Evolutionary conservation across 2,113 vertebrate species (phyloP).

Genomic region (Ailuropoda melanoleuca): DNA sequence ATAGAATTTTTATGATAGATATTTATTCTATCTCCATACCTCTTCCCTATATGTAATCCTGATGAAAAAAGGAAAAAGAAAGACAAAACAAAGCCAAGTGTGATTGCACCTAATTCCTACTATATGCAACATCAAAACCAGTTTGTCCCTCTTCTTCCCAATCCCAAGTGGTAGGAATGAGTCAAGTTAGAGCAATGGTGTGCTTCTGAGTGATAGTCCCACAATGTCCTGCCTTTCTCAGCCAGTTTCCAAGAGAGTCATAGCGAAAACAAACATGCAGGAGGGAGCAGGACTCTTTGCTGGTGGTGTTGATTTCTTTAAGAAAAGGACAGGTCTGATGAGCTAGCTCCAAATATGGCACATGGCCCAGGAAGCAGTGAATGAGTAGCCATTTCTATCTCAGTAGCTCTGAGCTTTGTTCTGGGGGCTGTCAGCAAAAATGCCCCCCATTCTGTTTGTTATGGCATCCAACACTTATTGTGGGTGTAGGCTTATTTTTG

Average conservation of each 20-base stretch:
- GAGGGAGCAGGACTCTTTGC: background rate
- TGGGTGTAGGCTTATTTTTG: background rate
- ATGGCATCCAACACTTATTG: background rate
- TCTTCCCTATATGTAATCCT: background rate
- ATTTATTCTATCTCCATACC: background rate
- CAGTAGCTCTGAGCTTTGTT: background rate
- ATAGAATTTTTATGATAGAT: background rate
- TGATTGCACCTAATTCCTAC: background rate
- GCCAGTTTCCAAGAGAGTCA: background rate
- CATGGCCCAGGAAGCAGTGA: background rate
- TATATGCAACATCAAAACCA: background rate
- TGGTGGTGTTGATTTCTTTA: background rate
- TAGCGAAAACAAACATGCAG: background rate
- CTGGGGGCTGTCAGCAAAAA: background rate
- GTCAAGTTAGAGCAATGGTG: background rate
- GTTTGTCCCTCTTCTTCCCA: background rate
- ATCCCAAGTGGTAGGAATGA: background rate
- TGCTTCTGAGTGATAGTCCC: background rate
- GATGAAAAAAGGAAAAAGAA: background rate
- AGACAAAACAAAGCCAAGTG: background rate
- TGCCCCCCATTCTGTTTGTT: background rate
- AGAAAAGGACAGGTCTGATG: background rate
- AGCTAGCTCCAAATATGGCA: background rate
- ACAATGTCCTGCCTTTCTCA: background rate
- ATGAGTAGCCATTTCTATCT: background rate